phyloP scores from a whole-genome alignment of 2,888 invertebrate species.

The Drosophila subquinaria region DNA sequence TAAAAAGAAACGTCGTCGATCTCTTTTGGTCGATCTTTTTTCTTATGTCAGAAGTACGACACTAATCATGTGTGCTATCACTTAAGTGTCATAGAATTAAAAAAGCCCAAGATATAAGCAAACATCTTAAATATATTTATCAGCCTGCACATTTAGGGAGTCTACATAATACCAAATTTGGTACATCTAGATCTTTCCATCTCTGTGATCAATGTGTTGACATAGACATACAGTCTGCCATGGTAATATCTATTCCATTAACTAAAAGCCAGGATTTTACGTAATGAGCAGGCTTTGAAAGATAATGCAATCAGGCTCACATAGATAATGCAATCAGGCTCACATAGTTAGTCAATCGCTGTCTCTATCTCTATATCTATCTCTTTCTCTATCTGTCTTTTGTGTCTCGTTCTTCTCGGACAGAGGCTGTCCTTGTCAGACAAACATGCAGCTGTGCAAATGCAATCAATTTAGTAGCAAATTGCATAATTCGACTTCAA shows the following conservation, averaged over 20 bases:
- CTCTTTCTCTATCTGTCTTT: slow-evolving; percentile 1
- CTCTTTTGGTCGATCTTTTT: too few species aligned
- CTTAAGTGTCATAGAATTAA: too few species aligned
- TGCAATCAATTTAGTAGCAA: slow-evolving; percentile 79
- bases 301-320: slow-evolving; percentile 19
- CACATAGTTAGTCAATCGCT: slow-evolving; percentile 6
- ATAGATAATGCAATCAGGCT: slow-evolving; percentile 20
- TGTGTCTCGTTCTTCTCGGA: background rate
- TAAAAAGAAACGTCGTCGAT: too few species aligned
- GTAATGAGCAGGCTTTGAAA: slow-evolving; percentile 15
- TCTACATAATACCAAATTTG: too few species aligned
- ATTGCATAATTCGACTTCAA: slow-evolving; percentile 78
- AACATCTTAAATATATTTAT: too few species aligned
- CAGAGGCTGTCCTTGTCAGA: slow-evolving; percentile 5
- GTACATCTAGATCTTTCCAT: too few species aligned
- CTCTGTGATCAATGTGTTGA: too few species aligned
- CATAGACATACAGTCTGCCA: too few species aligned
- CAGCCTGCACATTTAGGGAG: too few species aligned
- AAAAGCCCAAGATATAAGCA: too few species aligned
- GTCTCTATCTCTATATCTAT: background rate
- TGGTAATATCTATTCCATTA: background rate
- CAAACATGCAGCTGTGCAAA: slow-evolving; percentile 65
- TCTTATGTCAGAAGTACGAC: too few species aligned
- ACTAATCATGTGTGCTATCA: too few species aligned
- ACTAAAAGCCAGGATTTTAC: slow-evolving; percentile 7